Conservation (phyloP, 2,113 vertebrate genomes). For the Odontesthes bonariensis region DNA sequence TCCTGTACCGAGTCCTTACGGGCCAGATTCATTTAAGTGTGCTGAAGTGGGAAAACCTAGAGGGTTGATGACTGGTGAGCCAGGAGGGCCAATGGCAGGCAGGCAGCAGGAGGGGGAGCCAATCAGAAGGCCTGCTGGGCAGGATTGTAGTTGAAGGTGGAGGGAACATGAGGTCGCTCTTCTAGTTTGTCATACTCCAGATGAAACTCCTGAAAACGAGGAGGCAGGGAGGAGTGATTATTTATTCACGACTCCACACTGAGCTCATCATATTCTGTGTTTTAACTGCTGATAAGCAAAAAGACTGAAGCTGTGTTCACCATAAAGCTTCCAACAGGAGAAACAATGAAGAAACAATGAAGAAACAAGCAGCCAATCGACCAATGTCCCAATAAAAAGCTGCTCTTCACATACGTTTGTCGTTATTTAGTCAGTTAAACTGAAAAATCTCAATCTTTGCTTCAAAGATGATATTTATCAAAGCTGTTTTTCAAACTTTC, state of each 20-base stretch:
- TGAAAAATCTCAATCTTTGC: too few relatives aligned
- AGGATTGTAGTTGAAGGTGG: conserved; percentile 99
- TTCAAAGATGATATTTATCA: too few relatives aligned
- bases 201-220: conserved; percentile 91
- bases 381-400: too few relatives aligned
- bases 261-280: too few relatives aligned
- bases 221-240: not conserved
- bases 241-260: not conserved
- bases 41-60: conserved; percentile 51
- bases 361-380: too few relatives aligned
- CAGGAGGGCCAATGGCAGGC: conserved; percentile 70
- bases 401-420: too few relatives aligned
- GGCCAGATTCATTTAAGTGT: conserved; percentile 59
- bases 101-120: conserved; percentile 65
- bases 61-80: conserved; percentile 31
- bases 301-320: too few relatives aligned
- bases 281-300: too few relatives aligned
- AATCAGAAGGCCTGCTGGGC: conserved; percentile 99
- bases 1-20: conserved; percentile 38
- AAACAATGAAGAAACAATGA: too few relatives aligned
- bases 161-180: conserved; percentile 99
- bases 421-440: too few relatives aligned
- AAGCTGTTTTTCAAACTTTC: too few relatives aligned
- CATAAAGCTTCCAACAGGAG: too few relatives aligned
- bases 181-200: conserved; percentile 99